Base-by-base conservation (phyloP, 2,113 vertebrate species). In the Machaerirhynchus nigripectus region DNA sequence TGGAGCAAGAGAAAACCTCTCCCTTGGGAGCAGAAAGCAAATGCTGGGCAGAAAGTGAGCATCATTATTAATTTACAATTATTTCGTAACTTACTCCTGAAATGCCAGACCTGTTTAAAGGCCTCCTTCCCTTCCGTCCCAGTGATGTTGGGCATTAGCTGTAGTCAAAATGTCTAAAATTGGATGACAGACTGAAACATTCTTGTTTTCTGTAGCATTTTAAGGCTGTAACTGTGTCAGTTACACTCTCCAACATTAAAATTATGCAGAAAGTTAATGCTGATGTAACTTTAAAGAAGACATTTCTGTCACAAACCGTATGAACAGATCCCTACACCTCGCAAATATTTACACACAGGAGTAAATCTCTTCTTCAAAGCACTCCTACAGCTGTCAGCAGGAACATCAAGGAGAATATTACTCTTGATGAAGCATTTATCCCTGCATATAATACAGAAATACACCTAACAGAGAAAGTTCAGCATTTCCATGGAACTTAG, bases 1-100 rank as follows among this genome's bases (percentile, higher is more conserved):
- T 78, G 90, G 76, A 95, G 83, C 21, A 74, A 91, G 78, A 80
- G 77, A 86, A 93, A 61, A 86, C 61, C 68, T 80, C 65, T 94
- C 96, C 93, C 93, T 61, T 14, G 88, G 84, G 89, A 85, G 85
- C 50, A 94, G 91, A 77, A 60, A 91, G 91, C 37, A 68, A 96
- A 76, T 67, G 75, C 78, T 90, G 88, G 57, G 49, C 75, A 97
- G 84, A 95, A 97, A 97, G 94, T 87, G 93, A 97, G 93, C 33
- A 93, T 83, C 96, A 90, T 93, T 55, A 97, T 92, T 95, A 94
- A 93, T 97, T 97, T 76, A 96, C 70, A 84, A 50, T 94, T 95
- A 87, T 93, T 95, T 89, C 9, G 0, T 89, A 95, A 96, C 79
- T 52, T 17, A 44, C 26, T 87, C 73, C 82, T 84, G 87, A 79